These are phyloP conservation scores for Salvator merianae DNA, from an alignment of 2,113 vertebrate species.

Conservation along the genomic window DNA sequence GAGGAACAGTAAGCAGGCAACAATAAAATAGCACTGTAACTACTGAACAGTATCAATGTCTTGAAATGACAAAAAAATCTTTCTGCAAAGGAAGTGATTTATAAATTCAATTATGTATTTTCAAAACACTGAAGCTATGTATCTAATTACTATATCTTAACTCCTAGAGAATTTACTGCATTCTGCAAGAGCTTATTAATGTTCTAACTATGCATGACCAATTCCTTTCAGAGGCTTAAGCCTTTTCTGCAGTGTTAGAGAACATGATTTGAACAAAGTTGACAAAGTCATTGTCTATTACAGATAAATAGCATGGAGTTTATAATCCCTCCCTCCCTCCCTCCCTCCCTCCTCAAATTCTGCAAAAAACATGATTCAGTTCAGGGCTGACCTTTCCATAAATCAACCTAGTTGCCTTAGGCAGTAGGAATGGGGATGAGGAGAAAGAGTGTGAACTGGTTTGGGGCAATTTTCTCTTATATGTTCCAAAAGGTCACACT, in stretches of 20 bases:
- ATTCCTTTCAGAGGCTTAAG: neutral
- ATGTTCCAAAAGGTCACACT: too few relatives aligned
- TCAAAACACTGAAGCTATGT: constrained; percentile 12
- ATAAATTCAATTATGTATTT: neutral
- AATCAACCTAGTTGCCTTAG: too few relatives aligned
- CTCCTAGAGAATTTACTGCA: neutral
- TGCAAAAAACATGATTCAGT: too few relatives aligned
- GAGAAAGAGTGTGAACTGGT: too few relatives aligned
- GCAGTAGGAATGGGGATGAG: too few relatives aligned
- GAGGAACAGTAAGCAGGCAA: neutral
- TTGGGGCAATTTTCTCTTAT: too few relatives aligned
- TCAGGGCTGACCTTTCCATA: too few relatives aligned
- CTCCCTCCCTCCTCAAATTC: too few relatives aligned
- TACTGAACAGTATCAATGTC: neutral
- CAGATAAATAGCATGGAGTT: too few relatives aligned
- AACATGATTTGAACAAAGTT: neutral
- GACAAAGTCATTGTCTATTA: too few relatives aligned
- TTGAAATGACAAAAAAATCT: constrained; percentile 14
- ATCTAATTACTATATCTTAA: neutral
- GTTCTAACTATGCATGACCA: neutral
- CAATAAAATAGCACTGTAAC: neutral
- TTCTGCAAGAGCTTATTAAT: neutral
- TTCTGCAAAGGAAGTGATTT: neutral
- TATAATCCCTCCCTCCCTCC: too few relatives aligned
- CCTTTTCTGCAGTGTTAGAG: neutral